Evolutionary conservation across 2,888 invertebrate species (phyloP), one percentile per base, ranked within the genome.

Genomic region (Drosophila mimetica): DNA sequence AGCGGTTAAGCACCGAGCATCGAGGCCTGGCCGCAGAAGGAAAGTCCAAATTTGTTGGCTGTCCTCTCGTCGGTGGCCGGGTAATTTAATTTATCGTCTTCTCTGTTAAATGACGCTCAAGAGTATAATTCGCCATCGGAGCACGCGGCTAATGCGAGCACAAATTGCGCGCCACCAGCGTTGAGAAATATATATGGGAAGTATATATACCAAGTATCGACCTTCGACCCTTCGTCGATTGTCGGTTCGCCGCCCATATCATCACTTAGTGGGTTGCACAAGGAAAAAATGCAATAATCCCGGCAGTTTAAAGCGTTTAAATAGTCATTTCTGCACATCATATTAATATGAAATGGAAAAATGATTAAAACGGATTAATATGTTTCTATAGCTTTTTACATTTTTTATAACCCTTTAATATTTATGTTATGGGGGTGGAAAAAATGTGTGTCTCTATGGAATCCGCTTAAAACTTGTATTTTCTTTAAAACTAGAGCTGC

Each of bases 31-130:
- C 44, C 46, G 25, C 34, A 53, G 37, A 46, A 76, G 81, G 76
- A 87, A 85, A 75, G 71, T 70, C 77, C 86, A 85, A 84, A 84
- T 84, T 84, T 84, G 84, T 84, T 84, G 76, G 77, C 80, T 76
- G 77, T 74, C 75, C 25, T 25, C 36, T 51, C 51, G 28, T 50
- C 51, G 72, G 71, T 70, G 76, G 74, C 77, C 75, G 78, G 79
- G 79, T 86, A 88, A 88, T 88, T 88, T 86, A 88, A 86, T 86
- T 86, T 86, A 88, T 86, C 86, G 88, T 75, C 76, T 77, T 80
- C 86, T 74, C 75, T 82, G 84, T 78, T 77, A 79, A 87, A 89
- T 79, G 86, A 88, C 78, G 88, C 87, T 79, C 87, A 71, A 83
- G 89, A 88, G 89, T 77, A 79, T 89, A 89, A 87, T 87, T 87